Percentiles rank a stretch among this genome's conserved stretches.
Evolutionary conservation across 2,797 vertebrate species (phyloP).

Genomic region (Siniperca obscura): DNA sequence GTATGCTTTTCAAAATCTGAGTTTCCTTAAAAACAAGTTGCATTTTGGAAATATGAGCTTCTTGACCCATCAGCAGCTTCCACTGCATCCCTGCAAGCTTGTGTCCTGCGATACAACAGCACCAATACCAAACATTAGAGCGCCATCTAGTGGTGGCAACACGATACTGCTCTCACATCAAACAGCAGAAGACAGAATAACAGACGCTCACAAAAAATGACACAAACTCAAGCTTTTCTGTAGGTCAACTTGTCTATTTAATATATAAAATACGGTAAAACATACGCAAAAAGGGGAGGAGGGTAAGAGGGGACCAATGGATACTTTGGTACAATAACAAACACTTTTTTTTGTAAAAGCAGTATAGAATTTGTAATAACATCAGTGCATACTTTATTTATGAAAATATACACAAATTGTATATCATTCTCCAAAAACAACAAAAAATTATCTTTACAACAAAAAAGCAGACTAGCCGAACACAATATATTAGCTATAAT

Average conservation of each 20-base stretch:
- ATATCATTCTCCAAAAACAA: constrained; percentile 95
- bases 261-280: constrained; percentile 93
- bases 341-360: constrained; percentile 96
- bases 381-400: constrained; percentile 98
- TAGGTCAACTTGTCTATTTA: constrained; percentile 92
- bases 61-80: neutral
- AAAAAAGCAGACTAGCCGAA: constrained; percentile 95
- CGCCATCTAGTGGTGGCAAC: constrained; percentile 66
- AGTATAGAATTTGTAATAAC: constrained; percentile 95
- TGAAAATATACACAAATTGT: constrained; percentile 97
- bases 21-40: neutral
- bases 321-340: constrained; percentile 97
- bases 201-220: constrained; percentile 37
- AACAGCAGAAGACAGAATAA: neutral
- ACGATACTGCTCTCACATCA: rapidly evolving
- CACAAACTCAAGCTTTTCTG: constrained; percentile 61
- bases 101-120: neutral
- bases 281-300: constrained; percentile 88
- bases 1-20: too few relatives aligned
- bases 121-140: neutral
- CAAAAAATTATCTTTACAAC: constrained; percentile 87
- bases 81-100: neutral
- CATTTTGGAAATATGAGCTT: neutral
- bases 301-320: constrained; percentile 90
- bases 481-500: constrained; percentile 97